Conservation (phyloP, 2,113 vertebrate genomes). For the Microcebus murinus region DNA sequence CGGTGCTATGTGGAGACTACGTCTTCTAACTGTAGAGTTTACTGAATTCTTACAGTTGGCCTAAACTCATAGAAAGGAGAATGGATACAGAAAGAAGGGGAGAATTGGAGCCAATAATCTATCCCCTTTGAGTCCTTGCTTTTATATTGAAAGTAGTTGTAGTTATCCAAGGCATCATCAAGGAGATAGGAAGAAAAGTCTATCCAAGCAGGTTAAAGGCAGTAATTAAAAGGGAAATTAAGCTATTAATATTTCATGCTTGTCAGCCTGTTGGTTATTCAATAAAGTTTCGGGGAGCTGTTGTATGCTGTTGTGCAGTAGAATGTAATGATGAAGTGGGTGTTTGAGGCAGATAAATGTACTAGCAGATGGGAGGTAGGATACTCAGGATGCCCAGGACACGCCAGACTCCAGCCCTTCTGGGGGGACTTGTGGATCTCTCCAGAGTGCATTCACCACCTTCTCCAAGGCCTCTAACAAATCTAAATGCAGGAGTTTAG, state of each 20-base stretch:
- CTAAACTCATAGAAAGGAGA: background rate
- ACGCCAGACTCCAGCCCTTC: too few species aligned
- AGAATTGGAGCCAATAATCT: background rate
- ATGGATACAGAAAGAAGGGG: background rate
- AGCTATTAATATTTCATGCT: background rate
- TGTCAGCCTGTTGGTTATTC: background rate
- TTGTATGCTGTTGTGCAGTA: background rate
- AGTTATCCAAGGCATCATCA: background rate
- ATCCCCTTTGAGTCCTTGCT: background rate
- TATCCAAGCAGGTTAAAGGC: background rate
- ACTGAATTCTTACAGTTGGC: background rate
- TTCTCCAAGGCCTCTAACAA: background rate
- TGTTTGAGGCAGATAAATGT: background rate
- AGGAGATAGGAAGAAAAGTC: background rate
- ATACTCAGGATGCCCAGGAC: rapidly evolving
- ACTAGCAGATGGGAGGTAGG: too few species aligned
- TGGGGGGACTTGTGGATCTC: background rate
- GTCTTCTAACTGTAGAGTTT: background rate
- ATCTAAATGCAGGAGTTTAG: background rate
- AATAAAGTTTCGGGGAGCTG: background rate
- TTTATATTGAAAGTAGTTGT: background rate
- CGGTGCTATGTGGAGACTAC: background rate
- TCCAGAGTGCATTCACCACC: background rate
- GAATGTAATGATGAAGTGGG: rapidly evolving
- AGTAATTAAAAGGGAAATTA: background rate